A percentile compares a stretch with the other conserved stretches of the same genome.
Evolutionary conservation across 1,140 invertebrate genomes (phyloP).

Genomic region (Pseudobourletiella spinata): DNA sequence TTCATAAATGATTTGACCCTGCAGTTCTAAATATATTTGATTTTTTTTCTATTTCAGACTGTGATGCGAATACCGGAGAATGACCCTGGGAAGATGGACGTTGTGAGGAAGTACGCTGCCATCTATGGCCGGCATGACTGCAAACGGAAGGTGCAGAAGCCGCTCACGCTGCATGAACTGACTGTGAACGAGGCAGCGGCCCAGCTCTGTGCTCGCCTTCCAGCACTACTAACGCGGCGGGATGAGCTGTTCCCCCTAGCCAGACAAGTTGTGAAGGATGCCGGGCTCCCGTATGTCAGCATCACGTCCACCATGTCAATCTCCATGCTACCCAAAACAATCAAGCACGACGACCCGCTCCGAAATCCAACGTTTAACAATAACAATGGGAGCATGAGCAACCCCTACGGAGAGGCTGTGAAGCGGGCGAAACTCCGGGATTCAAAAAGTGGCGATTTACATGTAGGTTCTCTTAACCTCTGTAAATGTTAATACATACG

Average conservation of each 20-base stretch:
- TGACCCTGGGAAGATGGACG: slow-evolving; percentile 80
- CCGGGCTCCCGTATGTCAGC: slow-evolving; percentile 47
- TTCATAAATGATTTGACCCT: no score
- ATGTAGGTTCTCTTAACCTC: neutral
- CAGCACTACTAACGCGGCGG: slow-evolving; percentile 76
- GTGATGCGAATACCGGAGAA: slow-evolving; percentile 81
- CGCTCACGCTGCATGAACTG: slow-evolving; percentile 88
- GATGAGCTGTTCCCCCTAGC: slow-evolving; percentile 93
- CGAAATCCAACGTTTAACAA: neutral
- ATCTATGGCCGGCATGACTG: slow-evolving; percentile 96
- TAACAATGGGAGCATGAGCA: neutral
- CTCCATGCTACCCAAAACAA: slow-evolving; percentile 5
- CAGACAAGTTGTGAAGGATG: slow-evolving; percentile 84
- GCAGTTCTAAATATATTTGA: no score
- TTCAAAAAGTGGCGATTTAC: neutral
- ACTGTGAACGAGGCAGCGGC: slow-evolving; percentile 96
- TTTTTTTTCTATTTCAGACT: slow-evolving; percentile 48
- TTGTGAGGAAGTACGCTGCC: slow-evolving; percentile 88
- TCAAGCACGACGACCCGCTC: neutral
- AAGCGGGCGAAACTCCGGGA: slow-evolving; percentile 6
- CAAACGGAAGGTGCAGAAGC: slow-evolving; percentile 90
- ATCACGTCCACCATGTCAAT: slow-evolving; percentile 2
- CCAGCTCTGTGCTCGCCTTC: slow-evolving; percentile 82
- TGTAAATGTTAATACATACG: neutral
- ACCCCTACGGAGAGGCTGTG: neutral